Evolutionary conservation across 2,888 invertebrate genomes (phyloP).

Genomic region (Stramonita haemastoma): DNA sequence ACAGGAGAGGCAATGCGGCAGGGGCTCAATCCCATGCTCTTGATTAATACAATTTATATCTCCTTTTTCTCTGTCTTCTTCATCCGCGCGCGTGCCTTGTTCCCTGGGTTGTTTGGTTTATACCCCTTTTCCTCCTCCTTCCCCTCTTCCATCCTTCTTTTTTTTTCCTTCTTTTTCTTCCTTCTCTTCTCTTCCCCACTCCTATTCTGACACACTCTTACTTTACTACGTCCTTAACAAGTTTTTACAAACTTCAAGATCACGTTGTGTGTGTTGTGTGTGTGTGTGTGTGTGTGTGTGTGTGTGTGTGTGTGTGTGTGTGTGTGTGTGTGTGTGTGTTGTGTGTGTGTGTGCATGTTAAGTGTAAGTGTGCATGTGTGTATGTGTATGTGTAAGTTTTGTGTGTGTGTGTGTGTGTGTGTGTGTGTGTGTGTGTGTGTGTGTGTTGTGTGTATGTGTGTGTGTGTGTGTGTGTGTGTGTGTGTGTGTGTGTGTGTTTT

Average conservation of each 20-base stretch:
- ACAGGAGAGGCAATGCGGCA: too few relatives aligned
- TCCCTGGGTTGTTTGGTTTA: too few relatives aligned
- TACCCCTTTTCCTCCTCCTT: neutral
- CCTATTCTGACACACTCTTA: neutral
- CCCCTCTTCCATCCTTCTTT: neutral
- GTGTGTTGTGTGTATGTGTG: neutral
- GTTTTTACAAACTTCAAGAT: too few relatives aligned
- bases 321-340: neutral
- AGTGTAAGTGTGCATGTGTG: neutral
- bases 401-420: conserved; percentile 10
- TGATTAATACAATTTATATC: neutral
- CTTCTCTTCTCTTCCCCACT: neutral
- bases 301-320: neutral
- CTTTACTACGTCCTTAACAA: neutral
- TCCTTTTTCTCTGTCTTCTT: neutral
- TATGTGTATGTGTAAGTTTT: neutral
- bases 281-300: neutral
- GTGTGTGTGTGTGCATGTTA: neutral
- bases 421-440: neutral
- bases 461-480: neutral
- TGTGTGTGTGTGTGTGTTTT: neutral
- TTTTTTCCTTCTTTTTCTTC: neutral
- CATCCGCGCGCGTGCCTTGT: too few relatives aligned
- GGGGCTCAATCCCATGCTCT: neutral
- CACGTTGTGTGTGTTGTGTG: neutral